phyloP scores from a whole-genome alignment of 2,888 invertebrate genomes.

The Punctoribates punctum region DNA sequence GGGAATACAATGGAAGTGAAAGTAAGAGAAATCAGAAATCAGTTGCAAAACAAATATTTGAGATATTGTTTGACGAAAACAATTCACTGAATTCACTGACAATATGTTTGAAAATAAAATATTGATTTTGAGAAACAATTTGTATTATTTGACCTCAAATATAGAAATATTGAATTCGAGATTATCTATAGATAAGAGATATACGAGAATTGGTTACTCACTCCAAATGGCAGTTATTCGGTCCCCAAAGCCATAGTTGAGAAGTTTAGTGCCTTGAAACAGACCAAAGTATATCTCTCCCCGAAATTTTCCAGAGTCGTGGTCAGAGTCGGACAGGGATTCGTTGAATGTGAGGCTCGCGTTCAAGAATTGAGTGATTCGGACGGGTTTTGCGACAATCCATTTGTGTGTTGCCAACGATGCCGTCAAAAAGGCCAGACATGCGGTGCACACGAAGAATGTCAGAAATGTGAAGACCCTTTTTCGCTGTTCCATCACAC shows the following conservation, averaged over 20 bases:
- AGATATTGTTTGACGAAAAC: not conserved
- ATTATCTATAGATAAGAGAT: not conserved
- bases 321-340: conserved; percentile 42
- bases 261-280: conserved; percentile 75
- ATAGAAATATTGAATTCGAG: not conserved
- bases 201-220: conserved; percentile 55
- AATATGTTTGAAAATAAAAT: not conserved
- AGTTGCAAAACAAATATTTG: conserved; percentile 20
- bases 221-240: conserved; percentile 71
- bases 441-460: conserved; percentile 71
- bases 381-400: conserved; percentile 69
- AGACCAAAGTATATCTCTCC: conserved; percentile 66
- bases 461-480: conserved; percentile 75
- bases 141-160: not conserved
- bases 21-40: conserved; percentile 13
- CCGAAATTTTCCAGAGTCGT: conserved; percentile 47
- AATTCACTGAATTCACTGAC: not conserved
- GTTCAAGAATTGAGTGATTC: conserved; percentile 50
- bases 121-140: not conserved
- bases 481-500: conserved; percentile 62
- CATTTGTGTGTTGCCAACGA: conserved; percentile 79
- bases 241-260: conserved; percentile 77
- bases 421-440: conserved; percentile 71
- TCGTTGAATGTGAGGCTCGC: not conserved
- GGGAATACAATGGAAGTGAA: not conserved